Evolutionary conservation across 2,888 invertebrate species (phyloP).

Genomic region (Callyntrura sp.): DNA sequence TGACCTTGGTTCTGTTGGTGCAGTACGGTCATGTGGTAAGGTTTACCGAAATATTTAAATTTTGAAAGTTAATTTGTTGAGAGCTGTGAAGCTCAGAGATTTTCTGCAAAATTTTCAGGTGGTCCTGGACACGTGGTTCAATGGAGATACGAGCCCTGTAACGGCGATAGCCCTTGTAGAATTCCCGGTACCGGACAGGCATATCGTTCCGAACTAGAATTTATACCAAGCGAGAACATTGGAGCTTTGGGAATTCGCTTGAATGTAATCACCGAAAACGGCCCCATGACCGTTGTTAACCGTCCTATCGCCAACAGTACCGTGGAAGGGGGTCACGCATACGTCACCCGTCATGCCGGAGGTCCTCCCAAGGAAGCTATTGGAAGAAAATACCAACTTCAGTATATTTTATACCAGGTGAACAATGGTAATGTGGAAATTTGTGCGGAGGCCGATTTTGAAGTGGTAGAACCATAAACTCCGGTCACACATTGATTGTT

Average conservation of each 20-base stretch:
- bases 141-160: conserved; percentile 28
- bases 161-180: not conserved
- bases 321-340: conserved; percentile 39
- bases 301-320: not conserved
- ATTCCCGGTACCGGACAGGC: conserved; percentile 37
- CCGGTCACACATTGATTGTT: too few species aligned
- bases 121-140: conserved; percentile 15
- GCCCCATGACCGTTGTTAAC: not conserved
- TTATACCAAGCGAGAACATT: conserved; percentile 36
- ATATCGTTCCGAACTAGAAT: conserved; percentile 3
- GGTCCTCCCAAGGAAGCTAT: conserved; percentile 4
- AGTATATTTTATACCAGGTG: conserved; percentile 49
- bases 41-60: too few species aligned
- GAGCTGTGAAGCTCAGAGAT: too few species aligned
- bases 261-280: conserved; percentile 19
- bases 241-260: conserved; percentile 12
- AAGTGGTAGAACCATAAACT: conserved; percentile 22
- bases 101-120: not conserved
- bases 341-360: not conserved
- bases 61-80: too few species aligned
- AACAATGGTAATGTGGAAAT: conserved; percentile 26
- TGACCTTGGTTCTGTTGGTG: too few species aligned
- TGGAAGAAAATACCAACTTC: conserved; percentile 4
- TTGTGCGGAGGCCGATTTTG: conserved; percentile 54
- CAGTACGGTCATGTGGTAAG: too few species aligned